A percentile compares a stretch with the other conserved stretches of the same genome.
Conservation (phyloP, 2,797 vertebrate species). For the Diglossa cyanea region DNA sequence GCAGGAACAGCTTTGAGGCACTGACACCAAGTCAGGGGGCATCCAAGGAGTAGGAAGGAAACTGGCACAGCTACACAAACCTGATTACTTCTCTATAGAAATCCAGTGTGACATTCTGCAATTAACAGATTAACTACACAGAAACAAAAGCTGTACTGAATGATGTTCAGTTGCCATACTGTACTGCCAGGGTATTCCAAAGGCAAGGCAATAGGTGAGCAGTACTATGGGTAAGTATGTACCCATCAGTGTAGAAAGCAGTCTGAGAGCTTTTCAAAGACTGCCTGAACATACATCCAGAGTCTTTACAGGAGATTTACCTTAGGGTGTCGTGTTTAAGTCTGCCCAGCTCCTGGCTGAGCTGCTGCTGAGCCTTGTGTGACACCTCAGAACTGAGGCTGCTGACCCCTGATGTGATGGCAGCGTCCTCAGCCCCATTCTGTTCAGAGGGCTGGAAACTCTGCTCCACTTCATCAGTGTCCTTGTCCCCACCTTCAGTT, state of each 20-base stretch:
- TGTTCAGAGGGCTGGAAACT: slow-evolving; percentile 70
- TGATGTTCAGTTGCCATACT: not conserved
- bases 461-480: slow-evolving; percentile 79
- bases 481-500: slow-evolving; percentile 85
- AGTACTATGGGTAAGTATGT: fast-evolving
- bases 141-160: not conserved
- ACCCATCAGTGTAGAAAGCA: not conserved
- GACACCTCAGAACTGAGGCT: slow-evolving; percentile 67
- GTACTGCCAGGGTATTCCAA: fast-evolving
- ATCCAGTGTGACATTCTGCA: not conserved
- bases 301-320: slow-evolving; percentile 56
- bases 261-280: not conserved
- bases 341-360: slow-evolving; percentile 80
- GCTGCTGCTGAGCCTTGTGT: slow-evolving; percentile 77
- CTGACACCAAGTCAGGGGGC: not conserved
- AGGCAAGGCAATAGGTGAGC: not conserved
- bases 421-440: slow-evolving; percentile 59
- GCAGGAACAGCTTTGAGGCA: not conserved
- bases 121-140: not conserved
- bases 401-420: slow-evolving; percentile 34
- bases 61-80: not conserved
- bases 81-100: not conserved
- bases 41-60: not conserved
- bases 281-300: not conserved
- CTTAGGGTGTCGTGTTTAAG: slow-evolving; percentile 87